Conservation (phyloP, 1,140 invertebrate genomes). For the Colletes gigas region DNA sequence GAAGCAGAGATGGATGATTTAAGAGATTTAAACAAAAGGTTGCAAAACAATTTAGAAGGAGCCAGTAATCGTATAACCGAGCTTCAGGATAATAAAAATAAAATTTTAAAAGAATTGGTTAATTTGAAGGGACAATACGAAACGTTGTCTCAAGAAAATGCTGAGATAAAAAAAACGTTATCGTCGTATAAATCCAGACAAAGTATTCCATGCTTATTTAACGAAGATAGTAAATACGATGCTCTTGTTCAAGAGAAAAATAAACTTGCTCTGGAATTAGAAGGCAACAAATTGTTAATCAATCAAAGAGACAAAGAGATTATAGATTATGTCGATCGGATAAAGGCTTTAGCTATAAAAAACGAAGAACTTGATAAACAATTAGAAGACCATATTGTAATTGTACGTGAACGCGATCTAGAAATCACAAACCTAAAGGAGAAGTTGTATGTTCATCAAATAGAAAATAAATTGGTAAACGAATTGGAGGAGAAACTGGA, state of each 20-base stretch:
- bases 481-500: conserved; percentile 46
- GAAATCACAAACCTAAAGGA: conserved; percentile 38
- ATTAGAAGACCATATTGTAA: conserved; percentile 60
- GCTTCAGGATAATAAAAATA: conserved; percentile 68
- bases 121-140: conserved; percentile 55
- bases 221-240: conserved; percentile 57
- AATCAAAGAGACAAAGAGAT: conserved; percentile 50
- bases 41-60: conserved; percentile 74
- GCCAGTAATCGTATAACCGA: conserved; percentile 72
- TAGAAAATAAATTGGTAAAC: conserved; percentile 41
- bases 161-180: conserved; percentile 51
- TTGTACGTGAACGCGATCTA: conserved; percentile 41
- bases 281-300: conserved; percentile 61
- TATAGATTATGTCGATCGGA: conserved; percentile 10
- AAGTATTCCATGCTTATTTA: conserved; percentile 32
- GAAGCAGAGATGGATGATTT: conserved; percentile 66
- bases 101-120: conserved; percentile 64
- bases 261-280: conserved; percentile 61
- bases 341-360: conserved; percentile 38
- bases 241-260: conserved; percentile 67
- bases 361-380: conserved; percentile 70
- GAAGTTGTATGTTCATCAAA: conserved; percentile 11
- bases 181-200: conserved; percentile 48
- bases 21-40: conserved; percentile 67
- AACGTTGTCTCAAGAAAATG: conserved; percentile 60